Percentiles rank a stretch among this genome's conserved stretches.
Evolutionary conservation across 35 echinoderm and acorn worm species (phyloP).

Genomic region (Anneissia japonica): DNA sequence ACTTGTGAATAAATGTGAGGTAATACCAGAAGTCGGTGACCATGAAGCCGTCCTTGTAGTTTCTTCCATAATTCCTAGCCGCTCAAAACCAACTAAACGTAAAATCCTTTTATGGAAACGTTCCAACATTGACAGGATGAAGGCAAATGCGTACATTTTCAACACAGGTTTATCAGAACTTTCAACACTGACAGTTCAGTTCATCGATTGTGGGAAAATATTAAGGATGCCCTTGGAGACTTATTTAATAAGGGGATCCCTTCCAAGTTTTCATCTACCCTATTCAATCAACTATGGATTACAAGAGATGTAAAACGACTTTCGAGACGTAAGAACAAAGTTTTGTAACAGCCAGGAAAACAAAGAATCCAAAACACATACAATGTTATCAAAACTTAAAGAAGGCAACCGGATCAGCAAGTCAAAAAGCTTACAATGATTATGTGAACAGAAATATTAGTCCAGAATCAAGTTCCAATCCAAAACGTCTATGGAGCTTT

Average conservation of each 20-base stretch:
- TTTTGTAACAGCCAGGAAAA: not conserved
- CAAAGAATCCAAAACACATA: not conserved
- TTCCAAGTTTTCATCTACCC: constrained; percentile 23
- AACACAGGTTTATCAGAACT: not conserved
- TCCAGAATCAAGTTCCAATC: not conserved
- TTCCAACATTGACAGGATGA: constrained; percentile 1
- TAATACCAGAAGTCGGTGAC: constrained; percentile 11
- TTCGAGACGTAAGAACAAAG: constrained; percentile 32
- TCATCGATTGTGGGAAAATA: constrained; percentile 13
- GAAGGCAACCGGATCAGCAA: constrained; percentile 8
- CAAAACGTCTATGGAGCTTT: constrained; percentile 20
- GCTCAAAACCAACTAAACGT: not conserved
- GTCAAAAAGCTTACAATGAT: constrained; percentile 28
- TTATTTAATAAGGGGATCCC: constrained; percentile 16
- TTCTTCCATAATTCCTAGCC: not conserved
- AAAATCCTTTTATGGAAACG: constrained; percentile 9
- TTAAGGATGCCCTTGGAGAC: not conserved
- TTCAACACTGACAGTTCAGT: not conserved
- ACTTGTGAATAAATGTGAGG: constrained; percentile 1
- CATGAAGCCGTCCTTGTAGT: constrained; percentile 18
- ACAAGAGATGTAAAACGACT: constrained; percentile 17
- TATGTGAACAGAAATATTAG: constrained; percentile 20
- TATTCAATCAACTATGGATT: constrained; percentile 38
- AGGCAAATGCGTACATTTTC: constrained; percentile 11
- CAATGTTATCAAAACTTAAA: constrained; percentile 9